Conservation (phyloP, 1,140 invertebrate genomes). For the Drosophila aff. region DNA sequence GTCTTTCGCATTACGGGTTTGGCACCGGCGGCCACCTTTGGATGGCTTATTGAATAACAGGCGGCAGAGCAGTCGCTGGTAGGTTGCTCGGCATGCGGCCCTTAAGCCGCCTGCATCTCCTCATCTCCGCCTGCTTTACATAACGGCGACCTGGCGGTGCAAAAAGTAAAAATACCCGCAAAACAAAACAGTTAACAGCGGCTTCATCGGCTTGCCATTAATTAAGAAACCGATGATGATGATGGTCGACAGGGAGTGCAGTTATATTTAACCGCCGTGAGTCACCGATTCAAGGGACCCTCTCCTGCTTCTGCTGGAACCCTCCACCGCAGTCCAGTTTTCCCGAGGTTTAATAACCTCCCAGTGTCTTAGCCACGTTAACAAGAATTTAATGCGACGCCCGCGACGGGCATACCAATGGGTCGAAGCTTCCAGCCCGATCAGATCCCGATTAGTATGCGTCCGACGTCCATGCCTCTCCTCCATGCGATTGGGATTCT, state of each 20-base stretch:
- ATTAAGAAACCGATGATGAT: constrained; percentile 64
- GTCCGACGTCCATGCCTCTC: constrained; percentile 15
- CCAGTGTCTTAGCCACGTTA: constrained; percentile 76
- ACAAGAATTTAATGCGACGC: constrained; percentile 71
- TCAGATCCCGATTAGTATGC: constrained; percentile 52
- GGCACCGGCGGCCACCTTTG: constrained; percentile 29
- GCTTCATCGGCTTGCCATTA: constrained; percentile 70
- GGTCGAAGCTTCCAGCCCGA: constrained; percentile 31
- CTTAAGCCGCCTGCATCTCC: constrained; percentile 45
- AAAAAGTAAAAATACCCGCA: constrained; percentile 44
- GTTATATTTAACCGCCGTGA: constrained; percentile 39
- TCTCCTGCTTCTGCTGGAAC: constrained; percentile 50
- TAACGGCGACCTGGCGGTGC: constrained; percentile 58
- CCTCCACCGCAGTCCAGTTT: constrained; percentile 34
- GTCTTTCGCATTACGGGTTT: constrained; percentile 31
- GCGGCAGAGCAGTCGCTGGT: constrained; percentile 17
- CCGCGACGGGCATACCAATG: constrained; percentile 51
- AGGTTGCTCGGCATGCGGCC: constrained; percentile 39
- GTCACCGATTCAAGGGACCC: constrained; percentile 43
- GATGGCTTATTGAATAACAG: constrained; percentile 63
- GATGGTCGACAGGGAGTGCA: constrained; percentile 32
- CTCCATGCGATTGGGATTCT: constrained; percentile 62
- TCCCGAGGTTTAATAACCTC: constrained; percentile 75
- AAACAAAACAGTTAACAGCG: constrained; percentile 50
- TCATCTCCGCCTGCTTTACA: constrained; percentile 64